Base-by-base conservation (phyloP, 2,797 vertebrate genomes). In the Threskiornis aethiopicus region DNA sequence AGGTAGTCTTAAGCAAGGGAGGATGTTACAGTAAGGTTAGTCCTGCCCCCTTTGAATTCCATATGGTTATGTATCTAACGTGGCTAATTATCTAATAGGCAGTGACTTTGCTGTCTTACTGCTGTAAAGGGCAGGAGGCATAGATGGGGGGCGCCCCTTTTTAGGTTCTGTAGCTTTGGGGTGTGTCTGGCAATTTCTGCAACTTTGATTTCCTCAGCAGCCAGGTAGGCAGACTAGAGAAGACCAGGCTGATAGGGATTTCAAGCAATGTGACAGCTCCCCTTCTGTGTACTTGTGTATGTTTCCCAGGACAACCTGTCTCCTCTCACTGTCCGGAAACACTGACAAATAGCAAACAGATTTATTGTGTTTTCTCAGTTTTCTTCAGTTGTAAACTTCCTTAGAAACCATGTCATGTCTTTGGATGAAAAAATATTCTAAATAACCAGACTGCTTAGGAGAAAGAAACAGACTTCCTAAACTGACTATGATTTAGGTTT, bases 371-470 rank as follows among this genome's bases (percentile, higher is more conserved):
- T 89, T 95, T 92, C 80, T 84, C 41, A 80, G 28, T 91, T 91
- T 57, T 41, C 51, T 76, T 90, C 69, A 70, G 47, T 64, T 83
- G 81, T 80, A 94, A 94, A 93, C 75, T 93, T 96, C 85, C 84
- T 92, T 93, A 86, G 82, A 87, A 95, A 90, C 87, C 80, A 85
- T 80, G 58, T 93, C 20, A 67, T 90, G 52, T 83, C 92, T 97
- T 88, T 87, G 96, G 89, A 91, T 89, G 64, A 83, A 95, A 86
- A 79, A 65, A 28, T 42, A 91, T 46, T 93, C 88, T 94, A 96
- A 94, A 92, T 94, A 97, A 98, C 92, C 67, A 81, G 52, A 37
- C 55, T 94, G 75, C 73, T 91, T 79, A 35, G 13, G 84, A 82
- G 85, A 88, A 87, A 94, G 80, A 81, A 93, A 42, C 46, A 86